phyloP scores from a whole-genome alignment of 2,797 vertebrate genomes.

The Semaprochilodus insignis region DNA sequence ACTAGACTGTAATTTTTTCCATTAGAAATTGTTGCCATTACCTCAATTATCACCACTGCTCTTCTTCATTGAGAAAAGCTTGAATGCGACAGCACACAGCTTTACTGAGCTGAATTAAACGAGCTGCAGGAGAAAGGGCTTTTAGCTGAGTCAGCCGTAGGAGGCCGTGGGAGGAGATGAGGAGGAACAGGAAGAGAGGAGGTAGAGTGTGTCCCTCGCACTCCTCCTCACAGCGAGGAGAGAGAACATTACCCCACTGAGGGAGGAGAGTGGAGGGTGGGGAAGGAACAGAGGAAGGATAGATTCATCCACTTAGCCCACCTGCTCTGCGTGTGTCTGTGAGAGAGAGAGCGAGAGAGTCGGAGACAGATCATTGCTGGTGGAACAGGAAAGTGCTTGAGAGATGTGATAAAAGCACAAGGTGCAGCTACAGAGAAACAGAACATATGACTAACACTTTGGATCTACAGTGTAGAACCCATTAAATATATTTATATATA shows the following conservation, averaged over 20 bases:
- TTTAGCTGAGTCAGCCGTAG: slow-evolving; percentile 70
- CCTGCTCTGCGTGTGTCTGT: slow-evolving; percentile 49
- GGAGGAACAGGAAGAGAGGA: slow-evolving; percentile 67
- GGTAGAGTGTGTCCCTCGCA: slow-evolving; percentile 56
- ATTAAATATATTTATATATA: background rate
- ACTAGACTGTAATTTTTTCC: background rate
- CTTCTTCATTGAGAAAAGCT: background rate
- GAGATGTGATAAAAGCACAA: background rate
- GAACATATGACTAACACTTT: background rate
- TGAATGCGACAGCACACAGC: slow-evolving; percentile 35
- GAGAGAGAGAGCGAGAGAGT: slow-evolving; percentile 1
- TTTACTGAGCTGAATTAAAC: slow-evolving; percentile 28
- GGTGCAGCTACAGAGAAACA: background rate
- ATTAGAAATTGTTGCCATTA: background rate
- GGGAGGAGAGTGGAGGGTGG: slow-evolving; percentile 64
- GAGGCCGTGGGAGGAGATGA: slow-evolving; percentile 57
- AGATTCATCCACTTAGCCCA: slow-evolving; percentile 77
- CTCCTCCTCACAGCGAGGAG: slow-evolving; percentile 61
- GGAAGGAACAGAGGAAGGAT: slow-evolving; percentile 69
- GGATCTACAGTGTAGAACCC: background rate
- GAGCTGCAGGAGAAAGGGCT: slow-evolving; percentile 41
- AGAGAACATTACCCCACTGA: slow-evolving; percentile 58
- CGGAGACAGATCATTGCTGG: slow-evolving; percentile 16
- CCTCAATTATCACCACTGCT: background rate
- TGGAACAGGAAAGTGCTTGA: background rate